Evolutionary conservation across 2,113 vertebrate species (phyloP), one percentile per base, ranked within the genome.

Genomic region (Callionymus lyra): DNA sequence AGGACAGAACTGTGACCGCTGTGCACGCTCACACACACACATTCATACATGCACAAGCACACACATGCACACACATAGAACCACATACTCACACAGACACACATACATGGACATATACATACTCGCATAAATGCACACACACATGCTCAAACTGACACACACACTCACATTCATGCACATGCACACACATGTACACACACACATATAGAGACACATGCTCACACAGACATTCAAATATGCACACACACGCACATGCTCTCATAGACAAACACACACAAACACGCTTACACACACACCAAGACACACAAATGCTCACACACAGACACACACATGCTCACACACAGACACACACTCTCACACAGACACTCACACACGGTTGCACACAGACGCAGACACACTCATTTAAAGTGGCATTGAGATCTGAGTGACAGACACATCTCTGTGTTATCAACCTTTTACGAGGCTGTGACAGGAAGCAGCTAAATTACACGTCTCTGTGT

Each of bases 361-460:
- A 27, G 4, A 27, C 21, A 27, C 21, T n/a, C n/a, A n/a, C n/a
- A n/a, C n/a, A n/a, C n/a, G n/a, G n/a, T n/a, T n/a, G n/a, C n/a
- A n/a, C n/a, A n/a, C n/a, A n/a, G n/a, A n/a, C n/a, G n/a, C n/a
- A n/a, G n/a, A 27, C 21, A 27, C 21, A 27, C 21, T 27, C 21
- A 16, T 41, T 44, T 41, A 32, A 10, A 13, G 19, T 41, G 49
- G 51, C 55, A 49, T 70, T 34, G 4, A 55, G 39, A 42, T 16
- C 48, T 50, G 52, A 52, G 68, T 72, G 63, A 74, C 59, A 68
- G 68, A 48, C 47, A 44, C 38, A 44, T 55, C 40, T 44, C 16
- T 60, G 70, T 82, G 78, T 80, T 81, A 75, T 81, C 60, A n/a
- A n/a, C n/a, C n/a, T n/a, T n/a, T n/a, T n/a, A n/a, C n/a, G n/a